These are phyloP conservation scores for Microcebus ravelobensis DNA, from an alignment of 2,113 vertebrate species.

Conservation along the genomic window DNA sequence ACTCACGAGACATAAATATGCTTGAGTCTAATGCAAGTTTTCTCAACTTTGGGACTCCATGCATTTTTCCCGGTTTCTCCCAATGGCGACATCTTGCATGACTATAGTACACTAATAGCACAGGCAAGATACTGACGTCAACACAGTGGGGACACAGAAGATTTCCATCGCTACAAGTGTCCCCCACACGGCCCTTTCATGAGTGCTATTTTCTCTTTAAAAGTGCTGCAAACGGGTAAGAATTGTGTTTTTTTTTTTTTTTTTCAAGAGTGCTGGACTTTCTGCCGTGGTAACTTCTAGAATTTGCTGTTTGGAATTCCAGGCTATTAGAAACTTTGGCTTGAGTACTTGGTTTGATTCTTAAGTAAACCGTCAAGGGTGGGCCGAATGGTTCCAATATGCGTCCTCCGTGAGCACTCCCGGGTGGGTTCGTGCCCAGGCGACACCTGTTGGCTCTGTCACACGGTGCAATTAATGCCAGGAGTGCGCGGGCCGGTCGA, in stretches of 20 bases:
- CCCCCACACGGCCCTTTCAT: not conserved
- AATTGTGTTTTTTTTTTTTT: not conserved
- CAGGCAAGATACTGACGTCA: not conserved
- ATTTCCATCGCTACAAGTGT: not conserved
- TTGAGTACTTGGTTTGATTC: not conserved
- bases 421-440: fast-evolving
- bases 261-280: too few species aligned
- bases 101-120: not conserved
- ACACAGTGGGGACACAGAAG: not conserved
- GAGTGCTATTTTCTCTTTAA: not conserved
- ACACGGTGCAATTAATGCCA: fast-evolving
- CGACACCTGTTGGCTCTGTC: not conserved
- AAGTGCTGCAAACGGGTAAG: not conserved
- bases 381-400: not conserved
- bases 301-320: not conserved
- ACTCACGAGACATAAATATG: not conserved
- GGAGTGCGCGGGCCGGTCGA: not conserved
- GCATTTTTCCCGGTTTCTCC: not conserved
- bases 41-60: not conserved
- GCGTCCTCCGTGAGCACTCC: not conserved
- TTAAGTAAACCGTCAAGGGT: not conserved
- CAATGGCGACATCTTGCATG: not conserved
- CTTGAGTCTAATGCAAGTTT: not conserved
- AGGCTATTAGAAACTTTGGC: not conserved
- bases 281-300: not conserved